Conservation (phyloP, 2,797 vertebrate genomes). For the Tadarida brasiliensis region DNA sequence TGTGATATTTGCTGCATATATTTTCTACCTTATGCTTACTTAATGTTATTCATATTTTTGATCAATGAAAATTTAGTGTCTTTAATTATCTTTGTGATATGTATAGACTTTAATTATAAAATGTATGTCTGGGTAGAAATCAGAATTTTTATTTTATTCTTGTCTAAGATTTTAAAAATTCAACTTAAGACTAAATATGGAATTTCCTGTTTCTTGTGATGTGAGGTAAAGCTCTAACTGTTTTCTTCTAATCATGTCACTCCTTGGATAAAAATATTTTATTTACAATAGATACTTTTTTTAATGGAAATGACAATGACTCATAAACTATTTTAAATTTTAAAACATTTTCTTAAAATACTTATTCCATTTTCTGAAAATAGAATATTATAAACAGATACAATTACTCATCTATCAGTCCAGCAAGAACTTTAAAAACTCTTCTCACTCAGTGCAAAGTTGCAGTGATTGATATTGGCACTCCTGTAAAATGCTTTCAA, state of each 20-base stretch:
- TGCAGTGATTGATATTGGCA: not conserved
- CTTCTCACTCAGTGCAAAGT: not conserved
- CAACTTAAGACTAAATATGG: not conserved
- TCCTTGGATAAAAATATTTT: not conserved
- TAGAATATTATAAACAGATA: not conserved
- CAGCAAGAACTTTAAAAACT: not conserved
- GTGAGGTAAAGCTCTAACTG: not conserved
- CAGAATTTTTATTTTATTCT: not conserved
- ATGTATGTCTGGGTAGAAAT: not conserved
- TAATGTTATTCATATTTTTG: constrained; percentile 24
- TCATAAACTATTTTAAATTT: constrained; percentile 15
- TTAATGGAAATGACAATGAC: not conserved
- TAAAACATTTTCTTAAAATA: not conserved
- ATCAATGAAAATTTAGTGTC: not conserved
- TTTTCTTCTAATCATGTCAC: not conserved
- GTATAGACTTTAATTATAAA: not conserved
- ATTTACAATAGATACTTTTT: not conserved
- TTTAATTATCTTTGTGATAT: not conserved
- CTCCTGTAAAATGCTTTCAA: not conserved
- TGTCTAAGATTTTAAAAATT: not conserved
- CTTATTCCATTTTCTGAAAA: not conserved
- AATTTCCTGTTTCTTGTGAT: not conserved
- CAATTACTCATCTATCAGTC: not conserved
- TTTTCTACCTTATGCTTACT: not conserved
- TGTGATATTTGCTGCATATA: not conserved